Evolutionary conservation across 2,797 vertebrate species (phyloP).

Genomic region (Brachyalestes nurse): DNA sequence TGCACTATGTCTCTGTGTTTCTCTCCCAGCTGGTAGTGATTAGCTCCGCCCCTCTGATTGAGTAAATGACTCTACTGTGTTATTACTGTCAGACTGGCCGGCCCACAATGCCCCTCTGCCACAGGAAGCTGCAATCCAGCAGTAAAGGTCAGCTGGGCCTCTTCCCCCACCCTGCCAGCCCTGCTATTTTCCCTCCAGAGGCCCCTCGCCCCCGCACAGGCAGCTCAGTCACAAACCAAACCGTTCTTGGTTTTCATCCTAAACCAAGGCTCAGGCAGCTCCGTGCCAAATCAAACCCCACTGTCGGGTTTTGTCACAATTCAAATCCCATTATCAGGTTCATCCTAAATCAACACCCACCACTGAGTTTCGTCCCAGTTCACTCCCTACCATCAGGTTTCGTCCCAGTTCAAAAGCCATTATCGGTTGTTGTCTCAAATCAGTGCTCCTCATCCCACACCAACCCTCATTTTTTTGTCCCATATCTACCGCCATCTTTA

Average conservation of each 20-base stretch:
- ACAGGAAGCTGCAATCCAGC: constrained; percentile 55
- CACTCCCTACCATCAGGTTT: neutral
- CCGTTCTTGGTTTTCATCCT: neutral
- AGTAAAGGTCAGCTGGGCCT: constrained; percentile 60
- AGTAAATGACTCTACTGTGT: constrained; percentile 53
- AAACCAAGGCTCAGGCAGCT: neutral
- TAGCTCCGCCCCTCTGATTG: constrained; percentile 45
- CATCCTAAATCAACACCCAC: neutral
- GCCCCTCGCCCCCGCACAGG: neutral
- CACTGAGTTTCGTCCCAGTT: neutral
- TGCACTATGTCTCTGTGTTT: constrained; percentile 24
- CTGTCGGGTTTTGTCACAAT: neutral
- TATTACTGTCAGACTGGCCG: constrained; percentile 59
- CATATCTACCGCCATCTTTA: neutral
- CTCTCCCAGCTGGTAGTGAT: constrained; percentile 57
- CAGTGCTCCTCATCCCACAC: too few relatives aligned
- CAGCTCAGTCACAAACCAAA: neutral
- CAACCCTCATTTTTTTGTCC: too few relatives aligned
- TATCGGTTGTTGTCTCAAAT: neutral
- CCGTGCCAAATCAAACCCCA: neutral
- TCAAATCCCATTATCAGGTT: neutral
- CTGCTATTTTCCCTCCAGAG: constrained; percentile 45
- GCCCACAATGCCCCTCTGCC: constrained; percentile 50
- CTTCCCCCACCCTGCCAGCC: constrained; percentile 43
- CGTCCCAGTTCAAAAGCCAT: neutral